Evolutionary conservation across 2,888 invertebrate species (phyloP).

Genomic region (Hylaea fasciaria): DNA sequence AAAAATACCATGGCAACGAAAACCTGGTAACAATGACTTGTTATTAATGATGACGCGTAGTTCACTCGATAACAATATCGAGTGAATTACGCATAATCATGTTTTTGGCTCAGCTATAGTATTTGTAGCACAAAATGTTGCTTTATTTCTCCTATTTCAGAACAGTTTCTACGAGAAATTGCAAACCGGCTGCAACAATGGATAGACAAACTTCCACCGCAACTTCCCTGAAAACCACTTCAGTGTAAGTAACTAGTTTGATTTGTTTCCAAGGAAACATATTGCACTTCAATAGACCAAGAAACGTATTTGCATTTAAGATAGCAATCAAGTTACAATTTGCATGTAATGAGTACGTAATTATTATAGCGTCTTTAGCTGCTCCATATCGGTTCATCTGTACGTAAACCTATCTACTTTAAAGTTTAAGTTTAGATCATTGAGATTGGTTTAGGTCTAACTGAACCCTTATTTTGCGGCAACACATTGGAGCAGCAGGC

Average conservation of each 20-base stretch:
- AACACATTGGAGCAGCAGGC: not conserved
- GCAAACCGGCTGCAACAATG: conserved; percentile 30
- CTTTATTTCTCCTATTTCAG: too few relatives aligned
- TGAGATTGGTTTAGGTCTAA: too few relatives aligned
- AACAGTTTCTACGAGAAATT: too few relatives aligned
- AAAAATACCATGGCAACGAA: too few relatives aligned
- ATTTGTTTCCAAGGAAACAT: conserved; percentile 35
- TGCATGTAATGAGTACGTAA: not conserved
- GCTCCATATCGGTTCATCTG: too few relatives aligned
- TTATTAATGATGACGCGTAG: too few relatives aligned
- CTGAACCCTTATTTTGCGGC: not conserved
- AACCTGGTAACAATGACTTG: not conserved
- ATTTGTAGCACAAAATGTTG: too few relatives aligned
- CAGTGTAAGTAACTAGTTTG: conserved; percentile 36
- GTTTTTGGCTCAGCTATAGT: too few relatives aligned
- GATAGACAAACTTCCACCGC: conserved; percentile 44
- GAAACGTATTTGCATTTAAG: conserved; percentile 17
- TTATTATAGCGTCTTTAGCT: not conserved
- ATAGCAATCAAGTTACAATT: not conserved
- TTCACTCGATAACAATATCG: not conserved
- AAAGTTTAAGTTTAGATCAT: too few relatives aligned
- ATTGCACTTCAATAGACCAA: conserved; percentile 24
- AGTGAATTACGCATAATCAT: too few relatives aligned
- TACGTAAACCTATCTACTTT: too few relatives aligned
- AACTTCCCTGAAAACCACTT: conserved; percentile 42